A percentile compares a stretch with the other conserved stretches of the same genome.
phyloP scores from a whole-genome alignment of 53 echinoderm and acorn worm species.

The Actinopyga echinites region DNA sequence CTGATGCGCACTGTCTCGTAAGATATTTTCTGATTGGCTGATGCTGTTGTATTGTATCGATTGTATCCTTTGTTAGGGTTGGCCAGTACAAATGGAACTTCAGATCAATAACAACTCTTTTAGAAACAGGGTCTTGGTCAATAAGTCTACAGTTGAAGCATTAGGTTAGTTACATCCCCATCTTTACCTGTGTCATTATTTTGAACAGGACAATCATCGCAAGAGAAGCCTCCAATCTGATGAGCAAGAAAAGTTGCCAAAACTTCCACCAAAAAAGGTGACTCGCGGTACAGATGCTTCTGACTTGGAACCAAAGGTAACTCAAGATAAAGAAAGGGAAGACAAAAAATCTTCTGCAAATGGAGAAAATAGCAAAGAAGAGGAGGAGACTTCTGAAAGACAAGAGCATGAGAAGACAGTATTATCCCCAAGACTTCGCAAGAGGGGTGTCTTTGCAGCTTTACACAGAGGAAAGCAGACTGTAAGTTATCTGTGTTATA shows the following conservation, averaged over 20 bases:
- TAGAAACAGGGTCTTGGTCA: no score
- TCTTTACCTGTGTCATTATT: no score
- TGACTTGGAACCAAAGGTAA: not conserved
- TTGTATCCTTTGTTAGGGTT: no score
- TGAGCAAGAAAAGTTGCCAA: not conserved
- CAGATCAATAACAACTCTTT: no score
- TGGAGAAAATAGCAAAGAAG: not conserved
- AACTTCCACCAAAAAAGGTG: slow-evolving; percentile 13
- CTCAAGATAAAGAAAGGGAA: no score
- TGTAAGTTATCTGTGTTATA: not conserved
- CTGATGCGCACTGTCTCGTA: no score
- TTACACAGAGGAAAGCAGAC: slow-evolving; percentile 6
- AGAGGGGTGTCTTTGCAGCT: slow-evolving; percentile 23
- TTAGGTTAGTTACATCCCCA: no score
- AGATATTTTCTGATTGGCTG: no score
- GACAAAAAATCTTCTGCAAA: not conserved
- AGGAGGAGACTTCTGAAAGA: not conserved
- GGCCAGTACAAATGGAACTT: no score
- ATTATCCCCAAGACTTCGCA: slow-evolving; percentile 1
- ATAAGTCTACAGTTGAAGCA: no score
- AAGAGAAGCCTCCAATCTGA: slow-evolving; percentile 15
- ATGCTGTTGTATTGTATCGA: no score
- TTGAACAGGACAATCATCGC: not conserved
- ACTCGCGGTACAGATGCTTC: slow-evolving; percentile 2
- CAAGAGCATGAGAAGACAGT: not conserved